Base-by-base conservation (phyloP, 2,113 vertebrate species). In the Phaetusa simplex region DNA sequence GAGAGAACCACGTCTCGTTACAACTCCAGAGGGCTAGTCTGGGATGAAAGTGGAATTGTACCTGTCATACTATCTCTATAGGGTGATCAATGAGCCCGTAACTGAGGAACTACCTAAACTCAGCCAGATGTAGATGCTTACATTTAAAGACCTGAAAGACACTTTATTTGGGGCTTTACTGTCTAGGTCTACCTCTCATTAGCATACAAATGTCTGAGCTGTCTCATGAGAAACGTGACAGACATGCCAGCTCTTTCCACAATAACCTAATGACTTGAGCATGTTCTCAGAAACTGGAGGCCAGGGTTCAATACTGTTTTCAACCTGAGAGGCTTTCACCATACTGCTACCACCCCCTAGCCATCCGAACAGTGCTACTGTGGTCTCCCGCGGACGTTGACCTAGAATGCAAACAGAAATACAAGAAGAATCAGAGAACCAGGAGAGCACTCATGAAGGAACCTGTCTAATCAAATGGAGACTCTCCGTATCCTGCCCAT, bases 1-100 rank as follows among this genome's bases (percentile, higher is more conserved):
- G 45, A 61, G 8, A 70, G 36, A 85, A 90, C 71, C 3, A 16
- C 0, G 0, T 53, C n/a, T 76, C 30, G 59, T 8, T n/a, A 7
- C 19, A 71, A 38, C 29, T 66, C 20, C 62, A 67, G 56, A 76
- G 29, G 27, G 32, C 21, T 50, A n/a, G 42, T 82, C 7, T 50
- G 29, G 49, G 70, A 40, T 9, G 27, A 82, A 50, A 9, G n/a
- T 29, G 43, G 38, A 32, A 71, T 14, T 50, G 38, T 11, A 72
- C 16, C 24, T 64, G 47, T 88, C 50, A 53, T 5, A 27, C 11
- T 38, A 22, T n/a, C 42, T 56, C 45, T 43, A 5, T 0, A 2
- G n/a, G 16, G 36, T 50, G 4, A 81, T 45, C 72, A 38, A 9
- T 12, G 13, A 16, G 26, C 5, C 11, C 8, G 0, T 42, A 65